Evolutionary conservation across 2,113 vertebrate genomes (phyloP), one percentile per base, ranked within the genome.

Genomic region (Suricata suricatta): DNA sequence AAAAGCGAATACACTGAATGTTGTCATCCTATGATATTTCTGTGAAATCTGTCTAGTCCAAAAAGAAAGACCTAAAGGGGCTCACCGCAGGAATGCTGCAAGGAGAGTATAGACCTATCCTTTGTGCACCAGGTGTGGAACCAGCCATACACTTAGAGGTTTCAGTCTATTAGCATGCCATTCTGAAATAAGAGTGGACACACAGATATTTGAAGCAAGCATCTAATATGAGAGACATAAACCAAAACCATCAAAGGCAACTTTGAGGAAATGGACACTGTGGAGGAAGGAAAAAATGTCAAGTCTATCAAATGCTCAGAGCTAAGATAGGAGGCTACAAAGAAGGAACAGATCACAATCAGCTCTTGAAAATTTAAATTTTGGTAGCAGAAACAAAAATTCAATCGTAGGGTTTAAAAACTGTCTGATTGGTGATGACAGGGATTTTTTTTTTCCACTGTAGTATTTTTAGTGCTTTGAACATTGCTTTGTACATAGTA

Each of bases 311-410:
- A 91, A 64, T 69, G 35, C 27, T 50, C 57, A 95, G 57, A 88
- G 23, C 25, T 84, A 63, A 97, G 66, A 86, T 38, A 76, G n/a
- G 31, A 85, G 11, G 9, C 33, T 54, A 21, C 83, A n/a, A 74
- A 84, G 14, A 88, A 80, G 31, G 29, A 44, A 90, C 5, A n/a
- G 76, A 33, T 33, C 3, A 79, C 9, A n/a, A 64, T 57, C 4
- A 90, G 60, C 17, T 90, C 38, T 41, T 90, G 12, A 54, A 69
- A 94, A 96, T 44, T 69, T 66, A 80, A 93, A 92, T 72, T 31
- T 83, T 90, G 31, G 12, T 77, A 88, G 68, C 12, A 90, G 88
- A 96, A 93, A 93, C 38, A 83, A 82, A 93, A 38, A 35, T 7
- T 93, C n/a, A 79, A 3, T 44, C 66, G 60, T 52, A 77, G 44